These are phyloP conservation scores for Gymnogyps californianus DNA, from an alignment of 2,113 vertebrate species.

Conservation along the genomic window DNA sequence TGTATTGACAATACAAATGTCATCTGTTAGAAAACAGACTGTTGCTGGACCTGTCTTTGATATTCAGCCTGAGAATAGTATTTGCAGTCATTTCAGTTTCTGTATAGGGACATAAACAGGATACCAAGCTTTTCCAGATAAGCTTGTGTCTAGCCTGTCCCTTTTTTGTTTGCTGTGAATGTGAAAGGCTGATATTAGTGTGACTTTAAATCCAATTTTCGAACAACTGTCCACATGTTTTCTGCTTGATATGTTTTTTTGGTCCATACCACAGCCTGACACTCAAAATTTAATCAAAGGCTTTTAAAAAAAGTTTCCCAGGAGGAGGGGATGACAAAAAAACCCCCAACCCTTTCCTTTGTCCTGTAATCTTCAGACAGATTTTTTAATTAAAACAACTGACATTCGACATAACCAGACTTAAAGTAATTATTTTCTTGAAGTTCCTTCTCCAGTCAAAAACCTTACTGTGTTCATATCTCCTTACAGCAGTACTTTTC, in stretches of 20 bases:
- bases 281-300: not conserved
- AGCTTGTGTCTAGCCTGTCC: not conserved
- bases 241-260: not conserved
- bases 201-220: not conserved
- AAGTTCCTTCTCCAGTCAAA: not conserved
- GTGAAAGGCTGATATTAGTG: not conserved
- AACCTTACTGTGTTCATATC: not conserved
- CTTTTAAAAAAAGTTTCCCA: not conserved
- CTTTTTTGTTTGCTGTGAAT: not conserved
- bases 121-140: not conserved
- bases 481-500: not conserved
- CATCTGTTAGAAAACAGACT: not conserved
- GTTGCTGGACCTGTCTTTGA: not conserved
- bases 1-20: not conserved
- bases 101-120: not conserved
- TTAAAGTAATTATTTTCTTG: not conserved
- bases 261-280: not conserved
- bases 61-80: not conserved
- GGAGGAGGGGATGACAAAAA: not conserved
- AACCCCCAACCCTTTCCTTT: not conserved
- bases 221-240: not conserved
- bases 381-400: not conserved
- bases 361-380: not conserved
- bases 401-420: not conserved
- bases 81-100: not conserved